A percentile compares a stretch with the other conserved stretches of the same genome.
These are phyloP conservation scores for Gryon sp. DNA, from an alignment of 1,140 invertebrate species.

Conservation along the genomic window DNA sequence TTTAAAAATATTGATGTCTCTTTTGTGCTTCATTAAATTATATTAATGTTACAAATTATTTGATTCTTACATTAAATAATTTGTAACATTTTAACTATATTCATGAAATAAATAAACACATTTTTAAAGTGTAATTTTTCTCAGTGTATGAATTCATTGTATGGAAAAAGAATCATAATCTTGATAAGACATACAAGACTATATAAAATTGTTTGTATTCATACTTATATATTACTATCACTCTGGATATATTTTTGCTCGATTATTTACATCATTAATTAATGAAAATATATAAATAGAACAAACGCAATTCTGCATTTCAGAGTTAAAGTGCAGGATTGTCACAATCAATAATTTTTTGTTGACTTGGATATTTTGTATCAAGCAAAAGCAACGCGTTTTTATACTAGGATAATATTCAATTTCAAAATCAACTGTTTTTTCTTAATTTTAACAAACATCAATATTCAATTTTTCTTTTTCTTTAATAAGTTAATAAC, in stretches of 20 bases:
- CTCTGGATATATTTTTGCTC: slow-evolving; percentile 28
- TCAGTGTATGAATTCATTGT: too few relatives aligned
- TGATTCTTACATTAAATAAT: too few relatives aligned
- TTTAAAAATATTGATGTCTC: too few relatives aligned
- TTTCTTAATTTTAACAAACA: neutral
- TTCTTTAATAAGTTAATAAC: too few relatives aligned
- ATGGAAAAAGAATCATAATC: slow-evolving; percentile 15
- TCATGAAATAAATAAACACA: too few relatives aligned
- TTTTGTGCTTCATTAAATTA: too few relatives aligned
- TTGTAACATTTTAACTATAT: too few relatives aligned
- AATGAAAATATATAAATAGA: slow-evolving; percentile 8
- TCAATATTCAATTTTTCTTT: too few relatives aligned
- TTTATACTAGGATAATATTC: too few relatives aligned
- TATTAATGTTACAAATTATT: too few relatives aligned
- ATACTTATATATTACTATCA: slow-evolving; percentile 30
- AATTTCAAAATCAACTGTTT: too few relatives aligned
- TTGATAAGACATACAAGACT: slow-evolving; percentile 5
- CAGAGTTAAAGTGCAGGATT: slow-evolving; percentile 28
- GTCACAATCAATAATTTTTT: slow-evolving; percentile 27
- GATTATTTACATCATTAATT: slow-evolving; percentile 32
- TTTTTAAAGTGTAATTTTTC: too few relatives aligned
- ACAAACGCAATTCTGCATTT: slow-evolving; percentile 26
- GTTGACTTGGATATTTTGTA: neutral
- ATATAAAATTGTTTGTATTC: slow-evolving; percentile 11
- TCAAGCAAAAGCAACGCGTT: slow-evolving; percentile 4